Percentiles rank a stretch among this genome's conserved stretches.
Evolutionary conservation across 1,140 invertebrate species (phyloP).

Genomic region (Arctopsyche grandis): DNA sequence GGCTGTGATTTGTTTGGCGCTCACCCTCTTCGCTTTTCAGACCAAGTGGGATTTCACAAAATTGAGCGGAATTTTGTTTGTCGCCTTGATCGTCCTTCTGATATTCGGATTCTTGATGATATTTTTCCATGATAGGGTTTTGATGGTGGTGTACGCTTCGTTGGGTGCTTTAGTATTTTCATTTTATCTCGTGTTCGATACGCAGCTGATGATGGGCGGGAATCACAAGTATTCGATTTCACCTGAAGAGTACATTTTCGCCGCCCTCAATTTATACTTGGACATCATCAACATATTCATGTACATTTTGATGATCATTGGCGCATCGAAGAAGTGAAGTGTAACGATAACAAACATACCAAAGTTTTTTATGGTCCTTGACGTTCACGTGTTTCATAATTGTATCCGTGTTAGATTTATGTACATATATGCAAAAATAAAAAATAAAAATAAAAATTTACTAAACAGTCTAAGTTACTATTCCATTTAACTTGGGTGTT

Average conservation of each 20-base stretch:
- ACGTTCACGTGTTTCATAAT: not conserved
- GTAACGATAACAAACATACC: not conserved
- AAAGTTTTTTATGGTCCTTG: not conserved
- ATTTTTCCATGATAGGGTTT: conserved; percentile 72
- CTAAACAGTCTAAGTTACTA: too few relatives aligned
- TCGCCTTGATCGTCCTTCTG: conserved; percentile 80
- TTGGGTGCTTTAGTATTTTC: conserved; percentile 84
- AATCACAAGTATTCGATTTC: conserved; percentile 90
- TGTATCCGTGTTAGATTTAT: too few relatives aligned
- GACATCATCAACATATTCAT: conserved; percentile 93
- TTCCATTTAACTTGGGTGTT: too few relatives aligned
- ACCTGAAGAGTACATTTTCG: conserved; percentile 96
- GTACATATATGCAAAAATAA: too few relatives aligned
- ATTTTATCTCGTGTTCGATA: conserved; percentile 83
- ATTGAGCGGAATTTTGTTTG: conserved; percentile 81
- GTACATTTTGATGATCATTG: conserved; percentile 85
- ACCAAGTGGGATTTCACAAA: conserved; percentile 94
- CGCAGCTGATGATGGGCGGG: conserved; percentile 93
- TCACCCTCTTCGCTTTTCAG: conserved; percentile 94
- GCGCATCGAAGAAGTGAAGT: conserved; percentile 68
- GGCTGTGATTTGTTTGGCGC: conserved; percentile 78
- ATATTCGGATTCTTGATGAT: conserved; percentile 85
- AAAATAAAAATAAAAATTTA: too few relatives aligned
- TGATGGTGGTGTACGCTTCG: conserved; percentile 81
- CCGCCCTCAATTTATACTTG: conserved; percentile 89